Conservation (phyloP, 2,113 vertebrate species). For the Sakesphorus luctuosus region DNA sequence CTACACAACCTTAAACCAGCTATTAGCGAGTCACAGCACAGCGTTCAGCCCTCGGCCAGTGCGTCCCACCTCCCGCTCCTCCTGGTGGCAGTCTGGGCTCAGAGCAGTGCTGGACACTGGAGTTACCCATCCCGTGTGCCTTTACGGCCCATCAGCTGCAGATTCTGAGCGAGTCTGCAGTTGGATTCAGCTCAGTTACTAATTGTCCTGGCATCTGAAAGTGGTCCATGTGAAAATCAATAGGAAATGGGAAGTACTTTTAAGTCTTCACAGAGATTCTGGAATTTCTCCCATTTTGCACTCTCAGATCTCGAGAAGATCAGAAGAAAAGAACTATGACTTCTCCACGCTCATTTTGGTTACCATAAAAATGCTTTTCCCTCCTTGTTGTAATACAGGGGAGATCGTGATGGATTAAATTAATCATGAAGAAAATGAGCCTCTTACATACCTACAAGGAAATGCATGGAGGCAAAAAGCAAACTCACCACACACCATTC, state of each 20-base stretch:
- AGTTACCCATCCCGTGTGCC: background rate
- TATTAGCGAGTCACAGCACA: accelerated
- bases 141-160: background rate
- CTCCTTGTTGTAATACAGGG: background rate
- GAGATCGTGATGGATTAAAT: background rate
- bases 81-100: background rate
- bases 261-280: background rate
- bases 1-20: background rate
- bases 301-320: background rate
- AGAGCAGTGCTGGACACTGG: background rate
- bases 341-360: background rate
- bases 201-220: background rate
- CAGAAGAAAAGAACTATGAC: background rate
- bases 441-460: background rate
- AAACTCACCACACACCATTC: background rate
- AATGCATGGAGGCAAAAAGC: background rate
- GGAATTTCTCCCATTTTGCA: background rate
- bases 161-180: background rate
- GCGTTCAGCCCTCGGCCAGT: background rate
- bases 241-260: background rate
- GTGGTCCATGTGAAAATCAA: background rate
- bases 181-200: background rate
- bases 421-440: background rate
- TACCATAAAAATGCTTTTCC: background rate
- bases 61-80: background rate